Conservation (phyloP, 2,797 vertebrate species). For the Sebastes steindachneri region DNA sequence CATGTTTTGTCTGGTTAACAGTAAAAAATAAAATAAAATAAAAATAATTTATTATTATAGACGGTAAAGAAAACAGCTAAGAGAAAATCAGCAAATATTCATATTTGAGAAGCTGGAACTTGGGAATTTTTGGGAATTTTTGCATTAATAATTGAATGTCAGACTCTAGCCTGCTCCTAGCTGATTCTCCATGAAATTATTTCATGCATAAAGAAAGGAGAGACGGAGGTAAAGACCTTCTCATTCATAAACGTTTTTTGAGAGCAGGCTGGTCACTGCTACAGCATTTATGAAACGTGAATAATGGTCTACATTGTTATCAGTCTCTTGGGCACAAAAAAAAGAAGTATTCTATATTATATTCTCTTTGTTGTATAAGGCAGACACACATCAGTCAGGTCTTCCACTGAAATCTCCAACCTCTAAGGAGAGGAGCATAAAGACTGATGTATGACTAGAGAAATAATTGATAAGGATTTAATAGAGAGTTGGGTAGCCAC, state of each 20-base stretch:
- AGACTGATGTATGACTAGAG: neutral
- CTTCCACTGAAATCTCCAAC: neutral
- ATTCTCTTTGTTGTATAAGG: constrained; percentile 7
- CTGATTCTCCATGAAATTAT: neutral
- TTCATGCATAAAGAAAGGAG: neutral
- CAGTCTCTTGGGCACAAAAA: neutral
- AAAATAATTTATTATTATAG: neutral
- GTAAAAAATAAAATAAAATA: too few species aligned
- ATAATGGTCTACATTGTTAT: neutral
- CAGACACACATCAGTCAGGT: neutral
- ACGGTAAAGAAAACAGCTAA: neutral
- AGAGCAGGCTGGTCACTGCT: neutral
- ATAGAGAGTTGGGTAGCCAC: neutral
- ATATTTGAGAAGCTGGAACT: neutral
- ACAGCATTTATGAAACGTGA: constrained; percentile 5
- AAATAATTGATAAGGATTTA: neutral
- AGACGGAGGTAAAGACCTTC: neutral
- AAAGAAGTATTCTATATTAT: neutral
- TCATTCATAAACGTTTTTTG: neutral
- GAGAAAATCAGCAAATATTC: neutral
- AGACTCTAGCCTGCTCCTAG: too few species aligned
- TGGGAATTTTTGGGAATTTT: fast-evolving
- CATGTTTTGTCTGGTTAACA: neutral
- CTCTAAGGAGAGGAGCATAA: neutral
- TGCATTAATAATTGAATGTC: neutral